These are phyloP conservation scores for Cheilosia grossa DNA, from an alignment of 2,888 invertebrate species.

Conservation along the genomic window DNA sequence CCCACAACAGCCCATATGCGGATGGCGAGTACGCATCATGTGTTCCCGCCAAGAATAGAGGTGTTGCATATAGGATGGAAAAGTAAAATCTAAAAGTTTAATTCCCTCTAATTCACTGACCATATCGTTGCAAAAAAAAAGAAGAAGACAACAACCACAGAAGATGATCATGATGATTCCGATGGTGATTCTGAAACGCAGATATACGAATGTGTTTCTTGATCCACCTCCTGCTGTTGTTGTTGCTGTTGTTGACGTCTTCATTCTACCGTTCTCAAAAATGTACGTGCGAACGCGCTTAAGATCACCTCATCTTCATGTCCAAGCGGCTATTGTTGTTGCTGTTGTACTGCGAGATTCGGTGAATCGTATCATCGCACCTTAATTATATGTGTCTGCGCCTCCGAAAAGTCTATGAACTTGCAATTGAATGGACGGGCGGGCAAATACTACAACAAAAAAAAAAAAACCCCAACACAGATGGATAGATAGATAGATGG, in stretches of 20 bases:
- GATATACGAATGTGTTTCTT: constrained; percentile 47
- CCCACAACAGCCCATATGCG: neutral
- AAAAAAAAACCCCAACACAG: neutral
- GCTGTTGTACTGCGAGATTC: constrained; percentile 56
- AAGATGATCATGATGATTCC: constrained; percentile 61
- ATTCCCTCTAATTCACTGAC: constrained; percentile 76
- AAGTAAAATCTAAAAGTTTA: constrained; percentile 71
- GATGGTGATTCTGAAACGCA: constrained; percentile 52
- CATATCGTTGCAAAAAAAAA: constrained; percentile 70
- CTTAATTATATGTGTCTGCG: constrained; percentile 67
- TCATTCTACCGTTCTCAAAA: constrained; percentile 57
- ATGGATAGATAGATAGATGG: constrained; percentile 26
- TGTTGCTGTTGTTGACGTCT: constrained; percentile 67
- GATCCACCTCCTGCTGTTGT: constrained; percentile 17
- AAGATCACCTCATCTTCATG: constrained; percentile 44
- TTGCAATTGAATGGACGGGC: constrained; percentile 52
- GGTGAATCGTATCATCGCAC: constrained; percentile 73
- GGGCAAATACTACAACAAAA: constrained; percentile 4
- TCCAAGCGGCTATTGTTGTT: constrained; percentile 34
- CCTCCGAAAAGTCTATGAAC: constrained; percentile 74
- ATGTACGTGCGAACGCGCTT: constrained; percentile 68
- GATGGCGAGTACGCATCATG: constrained; percentile 49
- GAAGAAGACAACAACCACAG: constrained; percentile 14
- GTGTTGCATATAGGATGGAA: constrained; percentile 40
- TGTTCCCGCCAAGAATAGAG: constrained; percentile 31